Evolutionary conservation across 1,140 invertebrate genomes (phyloP).

Genomic region (Brachionus angularis): DNA sequence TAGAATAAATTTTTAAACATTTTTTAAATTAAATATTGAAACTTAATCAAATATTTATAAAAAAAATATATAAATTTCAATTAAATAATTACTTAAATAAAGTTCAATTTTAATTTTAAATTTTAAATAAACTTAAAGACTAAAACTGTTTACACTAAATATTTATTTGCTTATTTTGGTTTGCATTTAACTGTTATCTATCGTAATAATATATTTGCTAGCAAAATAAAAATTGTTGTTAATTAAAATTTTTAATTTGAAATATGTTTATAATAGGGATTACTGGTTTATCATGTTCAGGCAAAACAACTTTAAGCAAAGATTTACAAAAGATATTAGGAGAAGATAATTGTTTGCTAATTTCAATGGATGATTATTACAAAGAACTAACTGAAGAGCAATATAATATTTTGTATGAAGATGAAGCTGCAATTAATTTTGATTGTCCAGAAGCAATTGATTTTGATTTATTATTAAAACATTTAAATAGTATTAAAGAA

Average conservation of each 20-base stretch:
- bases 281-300: conserved; percentile 20
- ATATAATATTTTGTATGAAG: conserved; percentile 31
- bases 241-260: background rate
- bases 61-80: too few species aligned
- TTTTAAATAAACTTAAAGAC: too few species aligned
- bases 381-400: conserved; percentile 32
- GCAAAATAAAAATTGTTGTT: too few species aligned
- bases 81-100: too few species aligned
- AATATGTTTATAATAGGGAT: conserved; percentile 30
- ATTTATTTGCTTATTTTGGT: too few species aligned
- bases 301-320: conserved; percentile 23
- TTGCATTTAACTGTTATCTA: too few species aligned
- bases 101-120: too few species aligned
- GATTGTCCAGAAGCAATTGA: conserved; percentile 27
- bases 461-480: background rate
- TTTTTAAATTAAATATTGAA: too few species aligned
- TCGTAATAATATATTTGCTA: too few species aligned
- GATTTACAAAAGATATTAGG: background rate
- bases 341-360: conserved; percentile 19
- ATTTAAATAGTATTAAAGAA: background rate
- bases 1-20: too few species aligned
- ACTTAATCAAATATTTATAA: too few species aligned
- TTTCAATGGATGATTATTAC: conserved; percentile 35
- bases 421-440: conserved; percentile 35
- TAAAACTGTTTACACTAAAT: too few species aligned